These are phyloP conservation scores for Pachypsylla venusta DNA, from an alignment of 1,140 invertebrate species.

Conservation along the genomic window DNA sequence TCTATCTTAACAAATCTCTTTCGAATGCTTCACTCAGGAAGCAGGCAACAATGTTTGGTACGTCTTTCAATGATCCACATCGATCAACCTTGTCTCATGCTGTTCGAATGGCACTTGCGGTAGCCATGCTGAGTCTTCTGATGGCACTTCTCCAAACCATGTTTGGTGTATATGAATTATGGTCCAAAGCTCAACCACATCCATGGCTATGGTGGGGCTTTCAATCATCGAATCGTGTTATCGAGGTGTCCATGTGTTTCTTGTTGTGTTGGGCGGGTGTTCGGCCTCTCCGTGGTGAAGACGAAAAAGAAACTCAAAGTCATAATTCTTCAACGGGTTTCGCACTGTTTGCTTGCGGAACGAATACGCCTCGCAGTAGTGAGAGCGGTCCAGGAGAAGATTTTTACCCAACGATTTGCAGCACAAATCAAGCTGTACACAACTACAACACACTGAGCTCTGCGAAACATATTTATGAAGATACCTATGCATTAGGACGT, in stretches of 20 bases:
- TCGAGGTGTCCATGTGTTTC: slow-evolving; percentile 68
- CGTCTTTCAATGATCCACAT: slow-evolving; percentile 29
- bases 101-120: slow-evolving; percentile 70
- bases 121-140: slow-evolving; percentile 63
- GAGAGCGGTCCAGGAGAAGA: slow-evolving; percentile 31
- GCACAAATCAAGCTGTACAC: slow-evolving; percentile 65
- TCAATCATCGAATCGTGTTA: slow-evolving; percentile 62
- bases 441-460: slow-evolving; percentile 58
- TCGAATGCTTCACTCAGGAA: slow-evolving; percentile 31
- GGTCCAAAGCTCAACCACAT: slow-evolving; percentile 33
- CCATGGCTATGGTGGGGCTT: slow-evolving; percentile 81
- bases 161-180: slow-evolving; percentile 46
- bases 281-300: slow-evolving; percentile 31
- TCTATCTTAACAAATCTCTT: slow-evolving; percentile 55
- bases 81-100: slow-evolving; percentile 41
- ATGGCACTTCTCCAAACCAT: slow-evolving; percentile 67
- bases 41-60: slow-evolving; percentile 30
- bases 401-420: slow-evolving; percentile 66
- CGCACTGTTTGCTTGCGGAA: slow-evolving; percentile 52
- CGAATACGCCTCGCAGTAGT: slow-evolving; percentile 21
- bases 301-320: slow-evolving; percentile 32
- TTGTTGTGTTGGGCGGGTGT: slow-evolving; percentile 62
- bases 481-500: slow-evolving; percentile 40
- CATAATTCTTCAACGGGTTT: slow-evolving; percentile 37
- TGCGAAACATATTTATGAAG: slow-evolving; percentile 59